Evolutionary conservation across 2,113 vertebrate species (phyloP).

Genomic region (Gambusia holbrooki): DNA sequence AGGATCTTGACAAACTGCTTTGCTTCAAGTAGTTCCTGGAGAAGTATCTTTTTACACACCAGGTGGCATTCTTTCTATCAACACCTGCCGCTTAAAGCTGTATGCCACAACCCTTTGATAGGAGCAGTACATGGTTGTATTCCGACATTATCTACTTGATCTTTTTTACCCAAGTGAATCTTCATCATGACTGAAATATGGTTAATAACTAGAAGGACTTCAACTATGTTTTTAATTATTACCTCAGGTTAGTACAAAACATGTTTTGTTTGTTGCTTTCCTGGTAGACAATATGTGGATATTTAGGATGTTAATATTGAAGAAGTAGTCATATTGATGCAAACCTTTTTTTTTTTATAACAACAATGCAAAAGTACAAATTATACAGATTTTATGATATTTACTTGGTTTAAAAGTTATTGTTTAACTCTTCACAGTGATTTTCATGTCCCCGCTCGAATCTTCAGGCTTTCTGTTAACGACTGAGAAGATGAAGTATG

Average conservation of each 20-base stretch:
- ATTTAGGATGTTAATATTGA: neutral
- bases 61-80: conserved; percentile 56
- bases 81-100: conserved; percentile 5
- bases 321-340: neutral
- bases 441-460: conserved; percentile 32
- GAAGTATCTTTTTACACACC: conserved; percentile 38
- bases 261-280: neutral
- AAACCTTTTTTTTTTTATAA: no score
- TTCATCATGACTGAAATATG: conserved; percentile 21
- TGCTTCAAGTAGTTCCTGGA: neutral
- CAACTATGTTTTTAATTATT: conserved; percentile 42
- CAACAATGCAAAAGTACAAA: neutral
- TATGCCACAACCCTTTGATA: neutral
- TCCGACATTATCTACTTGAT: neutral
- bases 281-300: neutral
- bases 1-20: conserved; percentile 60
- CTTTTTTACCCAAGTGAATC: neutral
- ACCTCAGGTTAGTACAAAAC: conserved; percentile 62
- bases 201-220: conserved; percentile 23
- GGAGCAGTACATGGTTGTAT: neutral
- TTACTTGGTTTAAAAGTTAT: neutral
- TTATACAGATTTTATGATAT: neutral
- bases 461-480: conserved; percentile 60
- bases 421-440: conserved; percentile 39
- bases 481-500: conserved; percentile 18